Evolutionary conservation across 1,140 invertebrate genomes (phyloP), one percentile per base, ranked within the genome.

Genomic region (Drosophila kurseongensis): DNA sequence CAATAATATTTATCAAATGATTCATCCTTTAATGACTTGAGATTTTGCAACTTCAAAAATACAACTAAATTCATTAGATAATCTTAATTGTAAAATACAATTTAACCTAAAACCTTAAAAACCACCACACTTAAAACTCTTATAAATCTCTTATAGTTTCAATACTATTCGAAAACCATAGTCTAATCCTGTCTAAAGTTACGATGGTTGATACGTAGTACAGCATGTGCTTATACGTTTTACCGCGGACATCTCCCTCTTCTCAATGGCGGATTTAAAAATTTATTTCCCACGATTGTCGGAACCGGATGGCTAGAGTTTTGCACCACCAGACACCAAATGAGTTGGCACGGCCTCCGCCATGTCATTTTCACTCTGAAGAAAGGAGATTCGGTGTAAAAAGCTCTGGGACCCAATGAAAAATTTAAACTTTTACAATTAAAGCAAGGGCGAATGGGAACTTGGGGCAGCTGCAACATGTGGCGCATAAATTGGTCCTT

Each of bases 281-380:
- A 85, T 81, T 78, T 81, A 86, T 86, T 78, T 71, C 63, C 62
- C 74, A 85, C 78, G 57, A 63, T 81, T 67, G 36, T 18, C 13
- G 47, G 60, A 75, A 75, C 55, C 63, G 63, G 78, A 85, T 78
- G 76, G 77, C 48, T 48, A 51, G 55, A 51, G 80, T 80, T 76
- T 68, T 47, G 80, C 72, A 50, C 62, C 55, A 68, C 60, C 62
- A 61, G 67, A 63, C 80, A 63, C 67, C 76, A 73, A 84, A 79
- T 80, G 72, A 76, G 80, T 76, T 83, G 80, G 57, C 66, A 71
- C 65, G 55, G 62, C 47, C 45, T 14, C 27, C 41, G 47, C 62
- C 56, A 48, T 72, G 69, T 73, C 55, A 54, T 78, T 58, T 50
- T 66, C 40, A n/a, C 18, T 47, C 41, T 16, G 50, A 67, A 40